Evolutionary conservation across 2,113 vertebrate species (phyloP).

Genomic region (Octodon degus): DNA sequence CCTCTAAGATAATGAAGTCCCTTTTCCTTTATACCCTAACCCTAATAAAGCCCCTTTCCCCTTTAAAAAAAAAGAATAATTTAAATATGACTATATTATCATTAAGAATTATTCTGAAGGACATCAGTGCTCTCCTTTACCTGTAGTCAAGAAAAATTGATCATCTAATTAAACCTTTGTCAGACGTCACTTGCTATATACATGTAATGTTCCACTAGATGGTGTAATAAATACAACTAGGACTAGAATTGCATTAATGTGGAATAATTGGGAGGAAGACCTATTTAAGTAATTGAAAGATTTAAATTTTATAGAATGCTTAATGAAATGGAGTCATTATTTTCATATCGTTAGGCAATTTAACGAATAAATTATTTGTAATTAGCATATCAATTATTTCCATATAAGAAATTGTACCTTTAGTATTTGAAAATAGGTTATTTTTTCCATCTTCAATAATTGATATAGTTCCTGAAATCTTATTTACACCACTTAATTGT

Average conservation of each 20-base stretch:
- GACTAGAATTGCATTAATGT: slow-evolving; percentile 62
- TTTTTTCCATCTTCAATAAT: slow-evolving; percentile 50
- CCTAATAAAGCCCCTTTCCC: too few species aligned
- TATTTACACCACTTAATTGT: slow-evolving; percentile 32
- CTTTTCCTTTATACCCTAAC: too few species aligned
- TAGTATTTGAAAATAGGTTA: slow-evolving; percentile 66
- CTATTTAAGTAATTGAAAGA: slow-evolving; percentile 75
- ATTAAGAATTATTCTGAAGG: neutral
- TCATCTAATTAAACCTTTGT: slow-evolving; percentile 60
- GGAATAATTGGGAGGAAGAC: slow-evolving; percentile 67
- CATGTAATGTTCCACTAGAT: slow-evolving; percentile 45
- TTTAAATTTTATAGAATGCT: slow-evolving; percentile 73
- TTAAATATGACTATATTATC: neutral
- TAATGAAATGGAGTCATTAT: slow-evolving; percentile 72
- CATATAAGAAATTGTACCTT: slow-evolving; percentile 26
- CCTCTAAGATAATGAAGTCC: too few species aligned
- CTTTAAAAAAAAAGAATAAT: slow-evolving; percentile 7
- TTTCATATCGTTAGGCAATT: slow-evolving; percentile 56
- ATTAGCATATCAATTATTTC: slow-evolving; percentile 69
- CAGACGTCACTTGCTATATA: slow-evolving; percentile 35
- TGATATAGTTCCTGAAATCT: slow-evolving; percentile 19
- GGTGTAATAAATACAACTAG: slow-evolving; percentile 49
- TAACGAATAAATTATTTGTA: slow-evolving; percentile 74
- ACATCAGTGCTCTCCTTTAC: neutral
- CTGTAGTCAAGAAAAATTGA: slow-evolving; percentile 61